Evolutionary conservation across 2,888 invertebrate species (phyloP).

Genomic region (Eupithecia insigniata): DNA sequence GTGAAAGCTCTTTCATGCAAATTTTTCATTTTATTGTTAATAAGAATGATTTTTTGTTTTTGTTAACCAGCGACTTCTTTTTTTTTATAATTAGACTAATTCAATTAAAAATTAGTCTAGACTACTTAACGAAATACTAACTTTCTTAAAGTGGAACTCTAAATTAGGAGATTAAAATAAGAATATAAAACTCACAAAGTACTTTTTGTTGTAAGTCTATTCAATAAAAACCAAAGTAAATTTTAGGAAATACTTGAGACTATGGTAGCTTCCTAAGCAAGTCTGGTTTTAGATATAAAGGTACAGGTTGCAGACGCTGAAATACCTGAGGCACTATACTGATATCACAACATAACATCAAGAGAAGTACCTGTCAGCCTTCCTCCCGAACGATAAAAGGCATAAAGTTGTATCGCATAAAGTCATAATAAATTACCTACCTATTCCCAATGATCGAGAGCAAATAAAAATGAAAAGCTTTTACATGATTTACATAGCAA

Average conservation of each 20-base stretch:
- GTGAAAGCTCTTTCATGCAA: neutral
- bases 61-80: too few species aligned
- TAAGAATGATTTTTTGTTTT: too few species aligned
- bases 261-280: too few species aligned
- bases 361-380: neutral
- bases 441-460: constrained; percentile 31
- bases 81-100: too few species aligned
- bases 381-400: neutral
- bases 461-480: constrained; percentile 34
- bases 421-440: constrained; percentile 9
- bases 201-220: too few species aligned
- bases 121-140: neutral
- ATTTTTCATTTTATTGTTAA: neutral
- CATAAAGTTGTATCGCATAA: neutral
- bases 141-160: neutral
- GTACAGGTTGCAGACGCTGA: neutral
- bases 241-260: too few species aligned
- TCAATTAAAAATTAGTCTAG: neutral
- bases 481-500: constrained; percentile 41
- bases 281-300: neutral
- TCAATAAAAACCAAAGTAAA: neutral
- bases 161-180: neutral
- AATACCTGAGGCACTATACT: neutral
- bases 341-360: neutral
- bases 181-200: too few species aligned